phyloP scores from a whole-genome alignment of 1,140 invertebrate species.

The Ephestia elutella region DNA sequence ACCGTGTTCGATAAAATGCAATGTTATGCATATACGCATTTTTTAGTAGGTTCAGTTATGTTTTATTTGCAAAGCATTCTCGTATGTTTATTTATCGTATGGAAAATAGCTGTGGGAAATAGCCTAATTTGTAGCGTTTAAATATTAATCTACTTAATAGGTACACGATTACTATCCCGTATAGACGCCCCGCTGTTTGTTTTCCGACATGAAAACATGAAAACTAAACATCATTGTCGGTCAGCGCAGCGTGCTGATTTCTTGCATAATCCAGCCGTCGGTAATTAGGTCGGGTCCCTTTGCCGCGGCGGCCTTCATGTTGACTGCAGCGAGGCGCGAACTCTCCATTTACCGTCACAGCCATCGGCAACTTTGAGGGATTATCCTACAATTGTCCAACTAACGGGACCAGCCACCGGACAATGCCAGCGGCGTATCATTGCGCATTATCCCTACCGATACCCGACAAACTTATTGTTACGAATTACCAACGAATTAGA shows the following conservation, averaged over 20 bases:
- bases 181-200: constrained; percentile 52
- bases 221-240: constrained; percentile 27
- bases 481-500: constrained; percentile 68
- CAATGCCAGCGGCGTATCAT: constrained; percentile 61
- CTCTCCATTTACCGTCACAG: constrained; percentile 49
- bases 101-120: no score
- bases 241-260: constrained; percentile 37
- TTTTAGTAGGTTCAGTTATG: no score
- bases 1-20: no score
- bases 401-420: constrained; percentile 53
- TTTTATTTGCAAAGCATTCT: no score
- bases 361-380: constrained; percentile 59
- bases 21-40: no score
- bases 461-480: constrained; percentile 44
- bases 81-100: no score
- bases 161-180: background rate
- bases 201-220: constrained; percentile 38
- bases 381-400: constrained; percentile 59
- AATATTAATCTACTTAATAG: background rate
- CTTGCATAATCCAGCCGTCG: constrained; percentile 54
- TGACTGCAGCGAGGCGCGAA: constrained; percentile 68
- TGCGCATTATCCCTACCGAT: constrained; percentile 55
- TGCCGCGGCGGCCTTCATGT: constrained; percentile 44
- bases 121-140: no score
- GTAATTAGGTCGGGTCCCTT: constrained; percentile 55